Evolutionary conservation across 2,797 vertebrate genomes (phyloP).

Genomic region (Leptodactylus fallax): DNA sequence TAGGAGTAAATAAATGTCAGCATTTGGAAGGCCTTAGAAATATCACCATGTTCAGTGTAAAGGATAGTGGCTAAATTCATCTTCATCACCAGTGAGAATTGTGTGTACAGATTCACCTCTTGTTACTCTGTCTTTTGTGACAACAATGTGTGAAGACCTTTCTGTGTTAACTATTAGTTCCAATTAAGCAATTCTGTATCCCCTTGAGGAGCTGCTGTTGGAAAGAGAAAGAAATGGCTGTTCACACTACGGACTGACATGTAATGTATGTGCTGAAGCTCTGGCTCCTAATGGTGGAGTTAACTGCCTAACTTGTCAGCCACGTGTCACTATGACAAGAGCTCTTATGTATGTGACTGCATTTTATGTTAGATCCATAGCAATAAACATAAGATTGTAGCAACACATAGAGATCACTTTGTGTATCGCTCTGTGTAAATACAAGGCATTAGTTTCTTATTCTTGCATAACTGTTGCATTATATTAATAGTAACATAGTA

Average conservation of each 20-base stretch:
- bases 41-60: neutral
- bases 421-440: too few species aligned
- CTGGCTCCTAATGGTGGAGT: neutral
- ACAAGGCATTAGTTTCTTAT: too few species aligned
- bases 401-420: too few species aligned
- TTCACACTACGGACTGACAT: conserved; percentile 8
- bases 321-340: neutral
- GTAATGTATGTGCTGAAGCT: neutral
- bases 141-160: conserved; percentile 46
- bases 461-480: too few species aligned
- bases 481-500: too few species aligned
- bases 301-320: conserved; percentile 14
- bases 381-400: neutral
- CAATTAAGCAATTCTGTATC: conserved; percentile 45
- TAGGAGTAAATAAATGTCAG: neutral
- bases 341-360: neutral
- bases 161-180: conserved; percentile 56
- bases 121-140: conserved; percentile 30
- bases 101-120: conserved; percentile 20
- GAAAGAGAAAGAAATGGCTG: conserved; percentile 6
- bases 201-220: conserved; percentile 19
- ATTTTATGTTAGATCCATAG: neutral
- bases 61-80: neutral
- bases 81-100: conserved; percentile 7
- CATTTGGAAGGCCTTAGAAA: neutral